Conservation (phyloP, 2,888 invertebrate genomes). For the Nymphalis urticae region DNA sequence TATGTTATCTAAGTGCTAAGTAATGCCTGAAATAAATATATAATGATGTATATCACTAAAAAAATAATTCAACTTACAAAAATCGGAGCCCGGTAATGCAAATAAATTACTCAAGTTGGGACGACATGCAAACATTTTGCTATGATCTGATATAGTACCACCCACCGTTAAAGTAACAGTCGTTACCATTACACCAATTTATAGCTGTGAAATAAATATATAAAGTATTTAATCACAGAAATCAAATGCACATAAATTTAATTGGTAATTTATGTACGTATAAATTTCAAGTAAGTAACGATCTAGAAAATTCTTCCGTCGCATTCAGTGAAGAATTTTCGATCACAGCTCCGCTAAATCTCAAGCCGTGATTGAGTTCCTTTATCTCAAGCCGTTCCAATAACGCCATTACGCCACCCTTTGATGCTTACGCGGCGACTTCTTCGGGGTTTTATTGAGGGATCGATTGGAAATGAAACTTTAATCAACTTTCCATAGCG, state of each 20-base stretch:
- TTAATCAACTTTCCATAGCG: slow-evolving; percentile 29
- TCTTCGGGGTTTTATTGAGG: slow-evolving; percentile 23
- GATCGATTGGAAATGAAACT: slow-evolving; percentile 26
- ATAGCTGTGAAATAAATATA: no score
- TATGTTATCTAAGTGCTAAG: no score
- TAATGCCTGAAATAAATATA: no score
- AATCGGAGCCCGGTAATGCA: no score
- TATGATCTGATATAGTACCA: no score
- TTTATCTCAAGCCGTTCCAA: slow-evolving; percentile 27
- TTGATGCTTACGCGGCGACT: slow-evolving; percentile 25
- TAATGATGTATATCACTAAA: no score
- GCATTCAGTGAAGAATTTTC: slow-evolving; percentile 6
- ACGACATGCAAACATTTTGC: no score
- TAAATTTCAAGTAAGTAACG: not conserved
- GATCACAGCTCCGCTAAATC: slow-evolving; percentile 20
- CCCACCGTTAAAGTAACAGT: no score
- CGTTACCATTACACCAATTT: no score
- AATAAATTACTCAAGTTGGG: no score
- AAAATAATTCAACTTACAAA: no score
- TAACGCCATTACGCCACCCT: slow-evolving; percentile 24
- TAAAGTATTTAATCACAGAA: no score
- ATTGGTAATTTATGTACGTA: not conserved
- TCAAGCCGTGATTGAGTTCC: slow-evolving; percentile 23
- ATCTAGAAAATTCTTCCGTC: not conserved
- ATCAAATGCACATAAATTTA: not conserved